Evolutionary conservation across 2,888 invertebrate genomes (phyloP), one percentile per base, ranked within the genome.

Genomic region (Hypomecis atomaria): DNA sequence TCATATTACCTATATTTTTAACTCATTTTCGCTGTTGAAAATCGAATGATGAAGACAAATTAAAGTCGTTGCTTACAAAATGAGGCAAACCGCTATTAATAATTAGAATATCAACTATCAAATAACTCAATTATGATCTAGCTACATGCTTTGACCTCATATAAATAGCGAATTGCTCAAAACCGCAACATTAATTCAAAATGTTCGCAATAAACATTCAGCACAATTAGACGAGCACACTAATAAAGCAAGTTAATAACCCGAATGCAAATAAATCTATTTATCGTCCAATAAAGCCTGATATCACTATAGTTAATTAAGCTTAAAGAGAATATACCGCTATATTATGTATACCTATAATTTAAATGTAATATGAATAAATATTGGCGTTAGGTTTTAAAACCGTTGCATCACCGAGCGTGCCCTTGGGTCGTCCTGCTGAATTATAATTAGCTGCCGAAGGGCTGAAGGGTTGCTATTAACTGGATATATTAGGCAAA

Each of bases 381-480:
- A 80, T 85, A 80, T 81, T 81, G 81, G 78, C 77, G 75, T 69
- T 73, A 75, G 73, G 75, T 79, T 72, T 78, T 82, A 85, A 86
- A 85, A 86, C 84, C 82, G 83, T 79, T 77, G 77, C 80, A 73
- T 76, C 71, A 77, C 72, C 73, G 69, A 50, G 65, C 64, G 56
- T 71, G 59, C 66, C 71, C 68, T 55, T 42, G 66, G 72, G 70
- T 73, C 71, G 80, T 76, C 78, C 78, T 70, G 79, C 81, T 78
- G 77, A 78, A 82, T 87, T 84, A 82, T 86, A 87, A 87, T 87
- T 85, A 82, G 78, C 73, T 71, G 49, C 72, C 71, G 70, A 72
- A 78, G 79, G 78, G 78, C 66, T 77, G 73, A 74, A 78, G 76
- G 77, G 78, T 62, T 73, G 72, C 77, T 78, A 81, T 83, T 80